Conservation (phyloP, 2,113 vertebrate genomes). For the Archilochus colubris region DNA sequence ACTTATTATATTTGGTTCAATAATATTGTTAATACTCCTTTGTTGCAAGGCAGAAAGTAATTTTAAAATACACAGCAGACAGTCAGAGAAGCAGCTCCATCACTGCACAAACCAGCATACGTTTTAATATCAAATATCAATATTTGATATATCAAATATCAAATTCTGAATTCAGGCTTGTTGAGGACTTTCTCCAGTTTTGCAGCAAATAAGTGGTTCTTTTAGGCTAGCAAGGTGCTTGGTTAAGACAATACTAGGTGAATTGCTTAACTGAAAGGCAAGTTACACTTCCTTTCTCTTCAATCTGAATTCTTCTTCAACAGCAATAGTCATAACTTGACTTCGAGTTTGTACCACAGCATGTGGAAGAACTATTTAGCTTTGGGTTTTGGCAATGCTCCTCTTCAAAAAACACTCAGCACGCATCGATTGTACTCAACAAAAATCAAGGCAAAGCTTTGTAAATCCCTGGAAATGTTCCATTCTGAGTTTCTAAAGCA, state of each 20-base stretch:
- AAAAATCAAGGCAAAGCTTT: conserved; percentile 5
- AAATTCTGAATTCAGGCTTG: neutral
- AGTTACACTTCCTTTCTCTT: neutral
- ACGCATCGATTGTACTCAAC: neutral
- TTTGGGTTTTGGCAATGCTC: neutral
- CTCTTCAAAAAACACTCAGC: neutral
- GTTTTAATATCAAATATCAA: neutral
- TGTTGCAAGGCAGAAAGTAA: neutral
- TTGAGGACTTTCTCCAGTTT: neutral
- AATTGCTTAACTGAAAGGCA: neutral
- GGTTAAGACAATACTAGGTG: neutral
- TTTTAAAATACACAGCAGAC: neutral
- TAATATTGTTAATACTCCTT: neutral
- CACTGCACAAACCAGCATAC: neutral
- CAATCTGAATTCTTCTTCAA: neutral
- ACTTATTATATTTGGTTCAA: neutral
- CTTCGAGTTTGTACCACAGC: neutral
- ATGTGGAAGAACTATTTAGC: neutral
- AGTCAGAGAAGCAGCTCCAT: neutral
- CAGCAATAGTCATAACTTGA: neutral
- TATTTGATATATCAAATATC: neutral
- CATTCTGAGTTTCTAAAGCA: conserved; percentile 8
- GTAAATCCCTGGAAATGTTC: conserved; percentile 24
- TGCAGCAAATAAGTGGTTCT: neutral
- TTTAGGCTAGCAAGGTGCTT: neutral